These are phyloP conservation scores for Drosophila suzukii DNA, from an alignment of 1,140 invertebrate species.

Conservation along the genomic window DNA sequence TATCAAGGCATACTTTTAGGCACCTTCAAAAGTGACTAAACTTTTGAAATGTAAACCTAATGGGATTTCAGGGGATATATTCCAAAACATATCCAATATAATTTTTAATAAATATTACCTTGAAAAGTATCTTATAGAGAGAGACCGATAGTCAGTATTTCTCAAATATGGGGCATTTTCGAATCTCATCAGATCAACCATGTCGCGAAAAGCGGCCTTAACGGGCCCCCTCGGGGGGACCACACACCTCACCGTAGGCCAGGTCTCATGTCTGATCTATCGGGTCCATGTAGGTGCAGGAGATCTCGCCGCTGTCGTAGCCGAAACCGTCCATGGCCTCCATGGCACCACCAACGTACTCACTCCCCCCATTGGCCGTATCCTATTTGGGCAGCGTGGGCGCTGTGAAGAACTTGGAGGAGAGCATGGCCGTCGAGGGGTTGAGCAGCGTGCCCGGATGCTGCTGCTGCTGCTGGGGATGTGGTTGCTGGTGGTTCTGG, in stretches of 20 bases:
- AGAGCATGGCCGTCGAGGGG: slow-evolving; percentile 80
- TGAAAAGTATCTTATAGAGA: too few species aligned
- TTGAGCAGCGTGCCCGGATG: slow-evolving; percentile 61
- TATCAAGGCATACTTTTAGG: background rate
- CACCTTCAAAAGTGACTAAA: background rate
- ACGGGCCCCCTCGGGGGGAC: slow-evolving; percentile 70
- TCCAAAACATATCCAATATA: too few species aligned
- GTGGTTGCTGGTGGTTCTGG: slow-evolving; percentile 22
- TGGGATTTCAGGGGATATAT: too few species aligned
- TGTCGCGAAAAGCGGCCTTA: slow-evolving; percentile 16
- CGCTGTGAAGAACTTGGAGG: slow-evolving; percentile 83
- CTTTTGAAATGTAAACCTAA: too few species aligned
- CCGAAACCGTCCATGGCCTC: slow-evolving; percentile 65
- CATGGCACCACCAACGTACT: slow-evolving; percentile 60
- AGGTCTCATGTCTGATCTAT: slow-evolving; percentile 84
- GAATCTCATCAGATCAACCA: slow-evolving; percentile 6
- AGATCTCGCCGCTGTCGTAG: slow-evolving; percentile 81
- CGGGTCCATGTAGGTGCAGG: slow-evolving; percentile 83
- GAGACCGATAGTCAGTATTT: too few species aligned
- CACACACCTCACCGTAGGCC: slow-evolving; percentile 75
- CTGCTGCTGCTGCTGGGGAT: slow-evolving; percentile 34
- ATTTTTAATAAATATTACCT: too few species aligned
- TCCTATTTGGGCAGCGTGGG: slow-evolving; percentile 84
- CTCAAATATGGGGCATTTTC: too few species aligned
- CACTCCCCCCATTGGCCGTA: slow-evolving; percentile 83